Evolutionary conservation across 2,113 vertebrate species (phyloP).

Genomic region (Dinomys branickii): DNA sequence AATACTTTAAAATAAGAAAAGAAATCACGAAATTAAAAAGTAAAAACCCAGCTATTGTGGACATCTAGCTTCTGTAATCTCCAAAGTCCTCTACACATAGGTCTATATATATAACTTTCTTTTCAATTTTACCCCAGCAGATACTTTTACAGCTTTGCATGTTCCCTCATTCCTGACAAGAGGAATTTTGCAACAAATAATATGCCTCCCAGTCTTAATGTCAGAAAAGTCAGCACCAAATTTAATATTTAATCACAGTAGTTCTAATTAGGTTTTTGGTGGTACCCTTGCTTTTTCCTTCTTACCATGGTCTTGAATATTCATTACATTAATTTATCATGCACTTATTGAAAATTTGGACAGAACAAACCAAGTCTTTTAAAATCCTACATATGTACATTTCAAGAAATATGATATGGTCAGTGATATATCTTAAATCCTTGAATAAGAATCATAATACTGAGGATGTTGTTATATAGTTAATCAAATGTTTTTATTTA

Average conservation of each 20-base stretch:
- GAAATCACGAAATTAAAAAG: background rate
- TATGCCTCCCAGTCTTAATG: background rate
- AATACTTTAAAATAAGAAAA: too few relatives aligned
- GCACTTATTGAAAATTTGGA: constrained; percentile 7
- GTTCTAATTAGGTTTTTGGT: background rate
- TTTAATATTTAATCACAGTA: background rate
- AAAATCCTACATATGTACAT: background rate
- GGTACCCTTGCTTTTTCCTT: background rate
- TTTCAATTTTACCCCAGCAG: background rate
- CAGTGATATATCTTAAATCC: background rate
- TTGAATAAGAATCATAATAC: background rate
- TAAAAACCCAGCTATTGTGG: background rate
- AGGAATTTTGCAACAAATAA: constrained; percentile 33
- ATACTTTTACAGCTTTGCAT: background rate
- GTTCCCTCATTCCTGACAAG: background rate
- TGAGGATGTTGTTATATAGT: background rate
- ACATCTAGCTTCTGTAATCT: background rate
- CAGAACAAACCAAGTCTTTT: background rate
- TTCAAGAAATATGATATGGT: constrained; percentile 12
- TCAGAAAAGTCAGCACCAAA: constrained; percentile 15
- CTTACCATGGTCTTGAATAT: background rate
- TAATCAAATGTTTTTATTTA: background rate
- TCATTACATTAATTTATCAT: background rate
- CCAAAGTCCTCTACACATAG: background rate
- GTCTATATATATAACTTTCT: background rate